Conservation (phyloP, 2,888 invertebrate genomes). For the Alloscopus bannaensis region DNA sequence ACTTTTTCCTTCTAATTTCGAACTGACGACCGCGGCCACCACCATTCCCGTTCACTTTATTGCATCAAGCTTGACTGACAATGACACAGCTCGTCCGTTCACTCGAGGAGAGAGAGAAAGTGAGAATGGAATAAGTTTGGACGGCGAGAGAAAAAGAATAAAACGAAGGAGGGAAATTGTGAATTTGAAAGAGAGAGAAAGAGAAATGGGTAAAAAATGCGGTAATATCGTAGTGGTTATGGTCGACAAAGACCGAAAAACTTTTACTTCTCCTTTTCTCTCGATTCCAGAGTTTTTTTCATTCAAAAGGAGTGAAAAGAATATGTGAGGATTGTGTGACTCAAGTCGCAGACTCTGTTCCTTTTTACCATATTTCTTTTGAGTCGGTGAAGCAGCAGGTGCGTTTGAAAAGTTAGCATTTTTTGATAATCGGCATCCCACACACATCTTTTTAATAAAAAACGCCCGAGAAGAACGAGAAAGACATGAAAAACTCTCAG, state of each 20-base stretch:
- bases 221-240: slow-evolving; percentile 28
- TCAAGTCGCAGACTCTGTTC: no score
- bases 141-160: background rate
- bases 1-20: no score
- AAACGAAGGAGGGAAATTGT: slow-evolving; percentile 13
- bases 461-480: no score
- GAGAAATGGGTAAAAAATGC: slow-evolving; percentile 14
- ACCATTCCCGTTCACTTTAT: slow-evolving; percentile 13
- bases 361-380: no score
- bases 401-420: slow-evolving; percentile 13
- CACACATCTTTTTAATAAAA: slow-evolving; percentile 14
- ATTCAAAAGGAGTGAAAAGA: slow-evolving; percentile 10
- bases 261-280: background rate
- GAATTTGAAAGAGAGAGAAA: slow-evolving; percentile 23
- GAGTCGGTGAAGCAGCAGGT: slow-evolving; percentile 17
- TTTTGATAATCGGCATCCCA: slow-evolving; percentile 2
- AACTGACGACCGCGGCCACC: no score
- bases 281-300: background rate
- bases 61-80: slow-evolving; percentile 24
- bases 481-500: slow-evolving; percentile 3
- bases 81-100: slow-evolving; percentile 20
- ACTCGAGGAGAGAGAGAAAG: background rate
- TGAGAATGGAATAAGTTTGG: slow-evolving; percentile 16
- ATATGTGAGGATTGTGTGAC: no score
- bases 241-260: background rate